A percentile compares a stretch with the other conserved stretches of the same genome.
Evolutionary conservation across 1,140 invertebrate genomes (phyloP).

Genomic region (Zaprionus ghesquierei): DNA sequence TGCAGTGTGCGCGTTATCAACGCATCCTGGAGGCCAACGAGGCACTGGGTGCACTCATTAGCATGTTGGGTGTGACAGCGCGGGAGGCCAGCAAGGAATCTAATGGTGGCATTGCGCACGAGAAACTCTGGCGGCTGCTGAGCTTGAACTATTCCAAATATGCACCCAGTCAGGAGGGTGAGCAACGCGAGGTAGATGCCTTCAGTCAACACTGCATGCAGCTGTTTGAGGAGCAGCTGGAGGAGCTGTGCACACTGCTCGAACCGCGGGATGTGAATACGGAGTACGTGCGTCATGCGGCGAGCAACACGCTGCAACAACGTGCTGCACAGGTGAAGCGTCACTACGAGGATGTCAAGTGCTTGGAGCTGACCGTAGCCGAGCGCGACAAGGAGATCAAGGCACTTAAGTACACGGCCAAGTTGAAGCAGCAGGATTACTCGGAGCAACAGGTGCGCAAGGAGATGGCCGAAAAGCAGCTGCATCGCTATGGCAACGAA

Average conservation of each 20-base stretch:
- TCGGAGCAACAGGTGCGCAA: conserved; percentile 96
- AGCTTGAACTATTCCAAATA: conserved; percentile 63
- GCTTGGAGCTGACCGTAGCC: conserved; percentile 91
- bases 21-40: conserved; percentile 85
- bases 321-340: conserved; percentile 92
- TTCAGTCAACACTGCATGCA: conserved; percentile 86
- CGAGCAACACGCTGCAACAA: conserved; percentile 88
- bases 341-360: conserved; percentile 95
- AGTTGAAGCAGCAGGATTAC: conserved; percentile 95
- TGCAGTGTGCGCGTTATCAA: conserved; percentile 86
- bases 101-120: conserved; percentile 68
- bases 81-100: conserved; percentile 83
- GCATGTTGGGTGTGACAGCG: conserved; percentile 85
- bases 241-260: conserved; percentile 87
- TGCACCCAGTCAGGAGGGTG: conserved; percentile 85
- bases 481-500: conserved; percentile 91
- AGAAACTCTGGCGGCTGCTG: conserved; percentile 73
- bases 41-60: conserved; percentile 85
- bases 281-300: conserved; percentile 84
- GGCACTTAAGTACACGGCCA: conserved; percentile 91
- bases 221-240: conserved; percentile 84
- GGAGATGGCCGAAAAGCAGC: conserved; percentile 95
- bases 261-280: conserved; percentile 88
- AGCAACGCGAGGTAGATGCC: conserved; percentile 88
- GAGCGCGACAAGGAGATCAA: conserved; percentile 94